phyloP scores from a whole-genome alignment of 2,113 vertebrate genomes.

The Astatoreochromis straeleni region DNA sequence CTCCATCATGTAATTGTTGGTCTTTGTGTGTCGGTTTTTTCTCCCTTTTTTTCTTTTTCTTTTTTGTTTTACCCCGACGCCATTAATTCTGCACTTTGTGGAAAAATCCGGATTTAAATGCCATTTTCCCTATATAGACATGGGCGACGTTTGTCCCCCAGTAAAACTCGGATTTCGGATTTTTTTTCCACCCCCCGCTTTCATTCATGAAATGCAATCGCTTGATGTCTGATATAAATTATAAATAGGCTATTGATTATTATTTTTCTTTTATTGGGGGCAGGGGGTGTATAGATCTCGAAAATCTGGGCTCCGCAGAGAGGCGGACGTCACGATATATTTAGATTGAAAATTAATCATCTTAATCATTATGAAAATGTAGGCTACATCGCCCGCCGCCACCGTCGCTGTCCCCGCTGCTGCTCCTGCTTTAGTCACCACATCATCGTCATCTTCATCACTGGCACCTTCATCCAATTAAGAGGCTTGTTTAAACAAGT shows the following conservation, averaged over 20 bases:
- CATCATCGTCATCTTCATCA: slow-evolving; percentile 56
- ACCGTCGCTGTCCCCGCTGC: background rate
- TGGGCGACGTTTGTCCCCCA: background rate
- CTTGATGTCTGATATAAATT: slow-evolving; percentile 5
- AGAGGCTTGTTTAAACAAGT: slow-evolving; percentile 56
- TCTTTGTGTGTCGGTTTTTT: slow-evolving; percentile 4
- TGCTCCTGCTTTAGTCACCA: slow-evolving; percentile 50
- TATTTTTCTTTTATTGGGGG: background rate
- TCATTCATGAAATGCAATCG: slow-evolving; percentile 33
- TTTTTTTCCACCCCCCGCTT: background rate
- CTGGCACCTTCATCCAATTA: slow-evolving; percentile 61
- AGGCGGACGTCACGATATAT: slow-evolving; percentile 35
- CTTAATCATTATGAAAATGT: slow-evolving; percentile 44
- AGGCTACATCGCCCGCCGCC: slow-evolving; percentile 11
- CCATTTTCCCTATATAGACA: background rate
- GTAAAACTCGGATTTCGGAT: background rate
- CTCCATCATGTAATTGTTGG: background rate
- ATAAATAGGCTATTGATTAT: slow-evolving; percentile 43
- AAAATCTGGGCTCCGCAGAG: slow-evolving; percentile 17
- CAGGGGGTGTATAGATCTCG: background rate
- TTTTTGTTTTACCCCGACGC: background rate
- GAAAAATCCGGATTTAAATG: slow-evolving; percentile 9
- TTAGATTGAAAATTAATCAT: slow-evolving; percentile 52
- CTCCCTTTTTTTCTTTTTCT: background rate
- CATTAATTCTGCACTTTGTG: slow-evolving; percentile 15